Base-by-base conservation (phyloP, 2,888 invertebrate species). In the Polymixis flavicincta region DNA sequence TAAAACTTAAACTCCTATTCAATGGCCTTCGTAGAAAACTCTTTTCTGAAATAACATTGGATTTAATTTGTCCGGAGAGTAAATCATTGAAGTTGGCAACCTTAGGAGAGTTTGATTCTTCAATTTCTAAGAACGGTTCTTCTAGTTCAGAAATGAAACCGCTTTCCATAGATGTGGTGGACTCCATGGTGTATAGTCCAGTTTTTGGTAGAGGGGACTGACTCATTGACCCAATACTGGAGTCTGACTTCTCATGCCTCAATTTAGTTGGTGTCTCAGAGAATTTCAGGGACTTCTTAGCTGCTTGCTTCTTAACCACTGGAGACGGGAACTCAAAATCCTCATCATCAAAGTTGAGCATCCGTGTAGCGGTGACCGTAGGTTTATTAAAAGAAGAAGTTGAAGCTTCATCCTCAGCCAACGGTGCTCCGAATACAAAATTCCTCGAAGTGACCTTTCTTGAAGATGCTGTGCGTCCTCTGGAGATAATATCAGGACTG, bases 61-160 rank as follows among this genome's bases (percentile, higher is more conserved):
- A 92, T 52, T 95, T 95, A 0, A 96, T 96, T 25, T 90, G 90
- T 0, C 96, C 96, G 0, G 94, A 95, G 0, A 96, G 85, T 0
- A 96, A 60, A 0, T 95, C 94, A 5, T 88, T 92, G 69, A 96
- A 95, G 32, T 96, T 95, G 0, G 93, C 93, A 48, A 96, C 91
- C 88, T 95, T 95, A 0, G 96, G 96, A 0, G 95, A 95, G 32
- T 91, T 95, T 0, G 95, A 94, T 0, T 96, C 96, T 59, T 96
- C 96, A 0, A 95, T 90, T 14, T 96, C 96, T 7, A 96, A 22
- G 57, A 95, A 95, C 0, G 93, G 95, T 64, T 96, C 96, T 5
- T 96, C 96, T 0, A 96, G 25, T 76, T 96, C 96, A 0, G 96
- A 96, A n/a, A 96, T 92, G 64, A 96, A 96, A 0, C 96, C 96